Evolutionary conservation across 2,888 invertebrate genomes (phyloP).

Genomic region (Arenicola marina): DNA sequence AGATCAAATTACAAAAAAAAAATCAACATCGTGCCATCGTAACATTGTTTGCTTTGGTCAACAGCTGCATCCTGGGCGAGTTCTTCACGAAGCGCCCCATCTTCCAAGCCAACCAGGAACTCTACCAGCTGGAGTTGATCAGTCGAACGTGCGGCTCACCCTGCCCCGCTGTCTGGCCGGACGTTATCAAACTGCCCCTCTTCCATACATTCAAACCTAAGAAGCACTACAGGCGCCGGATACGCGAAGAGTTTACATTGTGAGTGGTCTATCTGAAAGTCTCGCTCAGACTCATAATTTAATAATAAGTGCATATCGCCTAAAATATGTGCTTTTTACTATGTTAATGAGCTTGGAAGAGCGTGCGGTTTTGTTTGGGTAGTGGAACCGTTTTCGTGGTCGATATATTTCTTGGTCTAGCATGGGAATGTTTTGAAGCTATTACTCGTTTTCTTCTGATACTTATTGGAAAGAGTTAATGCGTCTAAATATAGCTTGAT

Average conservation of each 20-base stretch:
- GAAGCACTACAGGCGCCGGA: slow-evolving; percentile 82
- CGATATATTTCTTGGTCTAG: too few relatives aligned
- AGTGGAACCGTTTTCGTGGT: too few relatives aligned
- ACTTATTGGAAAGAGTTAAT: too few relatives aligned
- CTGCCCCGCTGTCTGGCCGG: slow-evolving; percentile 94
- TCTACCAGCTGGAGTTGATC: slow-evolving; percentile 92
- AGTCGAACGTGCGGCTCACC: slow-evolving; percentile 94
- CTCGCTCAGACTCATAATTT: background rate
- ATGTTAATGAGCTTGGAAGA: background rate
- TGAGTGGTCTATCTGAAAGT: slow-evolving; percentile 66
- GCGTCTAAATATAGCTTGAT: too few relatives aligned
- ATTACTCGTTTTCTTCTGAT: too few relatives aligned
- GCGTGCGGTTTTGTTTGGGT: background rate
- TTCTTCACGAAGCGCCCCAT: slow-evolving; percentile 93
- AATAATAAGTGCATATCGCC: background rate
- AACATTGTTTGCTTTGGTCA: too few relatives aligned
- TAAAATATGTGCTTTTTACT: background rate
- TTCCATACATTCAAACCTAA: slow-evolving; percentile 92
- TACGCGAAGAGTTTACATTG: slow-evolving; percentile 87
- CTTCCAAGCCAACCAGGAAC: slow-evolving; percentile 92
- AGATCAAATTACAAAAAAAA: too few relatives aligned
- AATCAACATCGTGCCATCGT: too few relatives aligned
- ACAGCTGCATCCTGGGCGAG: slow-evolving; percentile 91
- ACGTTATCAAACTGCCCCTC: slow-evolving; percentile 88
- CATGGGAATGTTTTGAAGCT: too few relatives aligned